Conservation (phyloP, 2,113 vertebrate genomes). For the Cardinalis cardinalis region DNA sequence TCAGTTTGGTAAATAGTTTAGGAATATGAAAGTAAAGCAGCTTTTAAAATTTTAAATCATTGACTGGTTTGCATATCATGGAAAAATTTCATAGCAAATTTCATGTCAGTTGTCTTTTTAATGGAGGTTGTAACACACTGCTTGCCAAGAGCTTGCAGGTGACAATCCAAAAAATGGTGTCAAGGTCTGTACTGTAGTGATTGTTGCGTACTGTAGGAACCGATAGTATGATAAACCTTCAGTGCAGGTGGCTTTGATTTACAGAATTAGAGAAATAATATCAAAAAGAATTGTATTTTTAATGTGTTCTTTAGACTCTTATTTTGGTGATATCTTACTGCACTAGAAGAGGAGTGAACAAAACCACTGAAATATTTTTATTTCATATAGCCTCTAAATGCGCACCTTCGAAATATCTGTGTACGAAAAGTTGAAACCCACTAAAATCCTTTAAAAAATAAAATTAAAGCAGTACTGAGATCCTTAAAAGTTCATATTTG, state of each 20-base stretch:
- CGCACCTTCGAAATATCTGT: neutral
- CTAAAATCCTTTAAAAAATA: neutral
- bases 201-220: neutral
- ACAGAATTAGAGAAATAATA: neutral
- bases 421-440: neutral
- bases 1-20: neutral
- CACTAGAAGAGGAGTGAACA: neutral
- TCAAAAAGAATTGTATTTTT: neutral
- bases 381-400: neutral
- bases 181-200: fast-evolving
- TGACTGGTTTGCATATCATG: neutral
- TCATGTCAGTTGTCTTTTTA: fast-evolving
- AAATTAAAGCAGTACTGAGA: neutral
- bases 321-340: neutral
- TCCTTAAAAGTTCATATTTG: neutral
- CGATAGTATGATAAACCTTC: neutral
- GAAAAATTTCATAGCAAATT: neutral
- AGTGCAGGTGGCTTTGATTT: neutral
- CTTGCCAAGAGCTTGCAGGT: neutral
- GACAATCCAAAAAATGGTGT: neutral
- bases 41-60: neutral
- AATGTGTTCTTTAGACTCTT: neutral
- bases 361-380: neutral
- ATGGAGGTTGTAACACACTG: fast-evolving
- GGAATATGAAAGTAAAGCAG: neutral